Evolutionary conservation across 2,797 vertebrate species (phyloP).

Genomic region (Phrynocephalus guinanensis): DNA sequence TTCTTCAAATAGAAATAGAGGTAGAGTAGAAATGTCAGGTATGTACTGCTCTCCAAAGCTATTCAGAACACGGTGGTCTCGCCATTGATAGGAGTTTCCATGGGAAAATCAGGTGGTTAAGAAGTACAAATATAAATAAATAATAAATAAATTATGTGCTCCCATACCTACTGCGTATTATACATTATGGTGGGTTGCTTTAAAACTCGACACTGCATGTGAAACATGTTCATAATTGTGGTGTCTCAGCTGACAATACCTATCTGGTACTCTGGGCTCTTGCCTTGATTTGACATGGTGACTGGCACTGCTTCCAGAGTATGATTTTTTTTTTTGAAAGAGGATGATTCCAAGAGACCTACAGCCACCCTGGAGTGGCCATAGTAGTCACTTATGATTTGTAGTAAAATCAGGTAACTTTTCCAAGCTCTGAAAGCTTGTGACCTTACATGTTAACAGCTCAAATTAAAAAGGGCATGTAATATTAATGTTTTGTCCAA

Average conservation of each 20-base stretch:
- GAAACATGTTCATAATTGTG: conserved; percentile 21
- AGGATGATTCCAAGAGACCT: no score
- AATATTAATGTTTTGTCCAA: no score
- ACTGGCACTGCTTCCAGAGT: background rate
- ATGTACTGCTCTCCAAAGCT: background rate
- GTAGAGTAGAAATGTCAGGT: background rate
- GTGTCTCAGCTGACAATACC: background rate
- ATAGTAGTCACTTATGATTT: no score
- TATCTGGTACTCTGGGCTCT: background rate
- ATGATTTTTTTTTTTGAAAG: no score
- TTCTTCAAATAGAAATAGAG: background rate
- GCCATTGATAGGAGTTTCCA: background rate
- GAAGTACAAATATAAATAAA: no score
- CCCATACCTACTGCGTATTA: background rate
- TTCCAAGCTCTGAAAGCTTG: no score
- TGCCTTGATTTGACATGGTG: background rate
- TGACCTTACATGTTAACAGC: no score
- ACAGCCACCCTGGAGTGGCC: no score
- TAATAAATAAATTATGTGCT: background rate
- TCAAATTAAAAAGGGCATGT: no score
- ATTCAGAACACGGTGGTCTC: background rate
- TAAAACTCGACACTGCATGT: background rate
- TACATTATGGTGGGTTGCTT: background rate
- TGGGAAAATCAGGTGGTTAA: no score
- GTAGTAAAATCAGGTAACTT: no score